A percentile compares a stretch with the other conserved stretches of the same genome.
These are phyloP conservation scores for Aeoliscus strigatus DNA, from an alignment of 2,797 vertebrate genomes.

Conservation along the genomic window DNA sequence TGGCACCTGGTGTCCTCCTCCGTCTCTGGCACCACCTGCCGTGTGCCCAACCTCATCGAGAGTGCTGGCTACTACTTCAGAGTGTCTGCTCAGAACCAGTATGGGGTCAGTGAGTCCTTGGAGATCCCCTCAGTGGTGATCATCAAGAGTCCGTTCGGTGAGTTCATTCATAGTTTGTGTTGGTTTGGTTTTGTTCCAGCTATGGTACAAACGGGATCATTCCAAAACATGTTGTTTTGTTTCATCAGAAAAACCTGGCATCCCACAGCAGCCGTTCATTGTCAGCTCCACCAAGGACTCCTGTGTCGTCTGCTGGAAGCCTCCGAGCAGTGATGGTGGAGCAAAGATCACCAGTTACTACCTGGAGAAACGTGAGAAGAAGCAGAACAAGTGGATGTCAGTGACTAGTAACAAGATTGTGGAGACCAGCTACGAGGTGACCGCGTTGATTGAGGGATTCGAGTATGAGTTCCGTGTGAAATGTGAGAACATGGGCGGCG, in stretches of 20 bases:
- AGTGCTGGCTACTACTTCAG: conserved; percentile 98
- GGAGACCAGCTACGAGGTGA: conserved; percentile 86
- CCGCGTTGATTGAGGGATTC: conserved; percentile 89
- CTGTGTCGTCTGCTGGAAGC: conserved; percentile 92
- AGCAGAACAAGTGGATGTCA: conserved; percentile 98
- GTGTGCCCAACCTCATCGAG: conserved; percentile 90
- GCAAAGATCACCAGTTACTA: conserved; percentile 94
- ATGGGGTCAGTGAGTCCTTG: conserved; percentile 90
- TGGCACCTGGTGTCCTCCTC: conserved; percentile 95
- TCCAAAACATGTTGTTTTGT: conserved; percentile 17
- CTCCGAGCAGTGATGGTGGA: conserved; percentile 91
- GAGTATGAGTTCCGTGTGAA: conserved; percentile 99
- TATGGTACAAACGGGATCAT: background rate
- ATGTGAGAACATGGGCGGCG: conserved; percentile 95
- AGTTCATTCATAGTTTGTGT: conserved; percentile 39
- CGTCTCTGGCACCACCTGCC: conserved; percentile 88
- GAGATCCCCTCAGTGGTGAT: conserved; percentile 89
- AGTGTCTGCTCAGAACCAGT: conserved; percentile 94
- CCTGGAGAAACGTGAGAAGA: conserved; percentile 97
- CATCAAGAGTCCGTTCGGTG: conserved; percentile 94
- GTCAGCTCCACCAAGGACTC: conserved; percentile 88
- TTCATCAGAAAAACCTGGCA: conserved; percentile 89
- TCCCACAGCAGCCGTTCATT: conserved; percentile 85
- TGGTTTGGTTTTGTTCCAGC: background rate
- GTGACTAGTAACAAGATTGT: conserved; percentile 85